Conservation (phyloP, 1,140 invertebrate genomes). For the Cryptotermes secundus region DNA sequence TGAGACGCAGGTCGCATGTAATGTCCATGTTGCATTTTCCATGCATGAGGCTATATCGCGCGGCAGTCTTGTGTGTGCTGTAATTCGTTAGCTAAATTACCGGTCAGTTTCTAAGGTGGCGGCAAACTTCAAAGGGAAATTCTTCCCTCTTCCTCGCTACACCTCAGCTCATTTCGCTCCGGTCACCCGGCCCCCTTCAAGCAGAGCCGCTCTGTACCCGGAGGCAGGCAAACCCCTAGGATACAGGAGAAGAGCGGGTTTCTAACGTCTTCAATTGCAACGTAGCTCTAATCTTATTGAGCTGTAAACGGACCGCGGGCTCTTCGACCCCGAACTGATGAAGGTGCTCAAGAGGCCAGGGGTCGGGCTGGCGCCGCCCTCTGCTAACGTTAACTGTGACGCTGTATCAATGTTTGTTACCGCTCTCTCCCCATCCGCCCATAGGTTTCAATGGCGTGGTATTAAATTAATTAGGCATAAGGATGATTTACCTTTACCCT, state of each 20-base stretch:
- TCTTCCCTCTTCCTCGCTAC: background rate
- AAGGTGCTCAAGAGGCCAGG: background rate
- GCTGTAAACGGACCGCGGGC: background rate
- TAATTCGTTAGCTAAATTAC: slow-evolving; percentile 30
- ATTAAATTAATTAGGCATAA: too few species aligned
- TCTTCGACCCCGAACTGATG: background rate
- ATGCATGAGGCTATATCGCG: background rate
- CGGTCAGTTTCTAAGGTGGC: slow-evolving; percentile 22
- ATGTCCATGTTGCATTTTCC: background rate
- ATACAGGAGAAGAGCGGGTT: background rate
- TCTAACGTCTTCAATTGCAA: background rate
- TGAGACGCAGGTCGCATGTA: too few species aligned
- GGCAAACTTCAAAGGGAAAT: slow-evolving; percentile 21
- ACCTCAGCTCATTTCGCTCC: slow-evolving; percentile 9
- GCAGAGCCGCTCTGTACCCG: background rate
- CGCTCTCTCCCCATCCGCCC: too few species aligned
- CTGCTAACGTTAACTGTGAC: too few species aligned
- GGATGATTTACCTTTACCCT: too few species aligned
- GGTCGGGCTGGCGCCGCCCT: too few species aligned
- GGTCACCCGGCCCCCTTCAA: background rate
- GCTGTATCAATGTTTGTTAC: too few species aligned
- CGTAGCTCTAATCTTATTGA: background rate
- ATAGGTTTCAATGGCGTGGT: too few species aligned
- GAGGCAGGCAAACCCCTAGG: background rate
- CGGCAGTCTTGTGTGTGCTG: background rate